Base-by-base conservation (phyloP, 2,888 invertebrate genomes). In the Marronus borbonicus region DNA sequence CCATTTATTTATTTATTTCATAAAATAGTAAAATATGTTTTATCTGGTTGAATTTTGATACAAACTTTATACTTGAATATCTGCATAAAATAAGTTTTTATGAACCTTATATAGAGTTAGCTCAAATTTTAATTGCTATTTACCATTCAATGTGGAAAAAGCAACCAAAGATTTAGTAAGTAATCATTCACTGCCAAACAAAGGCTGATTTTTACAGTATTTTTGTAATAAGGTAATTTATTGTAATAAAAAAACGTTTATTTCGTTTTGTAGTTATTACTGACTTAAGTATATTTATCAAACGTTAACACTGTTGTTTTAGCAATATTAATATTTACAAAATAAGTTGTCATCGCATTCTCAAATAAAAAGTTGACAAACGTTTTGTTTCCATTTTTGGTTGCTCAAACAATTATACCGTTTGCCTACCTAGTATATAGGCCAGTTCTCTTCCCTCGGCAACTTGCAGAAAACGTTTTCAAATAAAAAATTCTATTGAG, bases 171-270 rank as follows among this genome's bases (percentile, higher is more conserved):
- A 76, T 66, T 76, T 76, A 76, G 76, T 76, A 76, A 58, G 66
- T 44, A 78, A 78, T 55, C 69, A 76, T 76, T 76, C 78, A 78
- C 78, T 78, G 78, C 78, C 78, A 78, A 76, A 62, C 7, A 76
- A 78, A 78, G 78, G 78, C 78, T 78, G 78, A 78, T 69, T 75
- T 69, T 69, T 78, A 68, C 65, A 64, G 77, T 76, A 78, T 64
- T 68, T 75, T 78, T 75, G 55, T 68, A 76, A 39, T 58, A 72
- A 60, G 58, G 10, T 68, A 68, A 58, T 58, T 72, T 72, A 39
- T 39, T 72, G 17, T 58, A 72, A 58, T 60, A 60, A 44, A 39
- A 60, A 60, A 31, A 7, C 24, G 62, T 62, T 62, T 62, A 14
- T 31, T 24, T 62, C 62, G 10, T 28, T 12, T 31, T 62, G 62